Base-by-base conservation (phyloP, 2,888 invertebrate species). In the Rambutsinella grinnellia region DNA sequence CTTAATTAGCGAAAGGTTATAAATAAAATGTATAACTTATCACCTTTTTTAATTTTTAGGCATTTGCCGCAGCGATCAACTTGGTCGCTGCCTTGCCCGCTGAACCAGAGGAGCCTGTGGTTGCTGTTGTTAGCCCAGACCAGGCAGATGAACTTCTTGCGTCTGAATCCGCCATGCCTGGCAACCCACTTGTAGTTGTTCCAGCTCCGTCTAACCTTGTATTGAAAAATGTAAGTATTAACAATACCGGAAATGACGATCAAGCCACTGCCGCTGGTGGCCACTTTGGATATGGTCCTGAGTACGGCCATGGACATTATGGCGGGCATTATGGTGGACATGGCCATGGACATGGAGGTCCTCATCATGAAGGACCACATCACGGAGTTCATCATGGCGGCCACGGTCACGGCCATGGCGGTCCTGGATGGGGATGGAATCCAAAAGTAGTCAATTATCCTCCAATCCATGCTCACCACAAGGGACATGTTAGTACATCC, bases 181-280 rank as follows among this genome's bases (percentile, higher is more conserved):
- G 60, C 6, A 49, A 66, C 2, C 72, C 72, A 8, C 3, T 74
- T 1, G 72, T 74, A 28, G 60, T 74, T n/a, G 66, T 74, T 21
- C 56, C 72, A 26, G 66, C 72, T 5, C 72, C 72, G n/a, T 51
- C 53, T 6, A 46, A 74, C 27, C 66, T 74, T 47, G 66, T 47
- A 1, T 13, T 47, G 1, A 60, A 51, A 27, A 74, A 74, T 54
- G 65, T 61, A n/a, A 65, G 44, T 21, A 53, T 23, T 5, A 36
- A 51, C 17, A 71, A 23, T 17, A 72, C 44, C 15, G 53, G 13
- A 2, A 60, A 36, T 57, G 78, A 78, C 8, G 78, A 78, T 66
- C 78, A 78, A 61, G 70, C 74, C 19, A 78, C 78, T 10, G 78
- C 78, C 62, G 78, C 78, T 2, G 78, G 78, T 28, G 74, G 74